Conservation (phyloP, 2,797 vertebrate species). For the Phataginus tetradactyla region DNA sequence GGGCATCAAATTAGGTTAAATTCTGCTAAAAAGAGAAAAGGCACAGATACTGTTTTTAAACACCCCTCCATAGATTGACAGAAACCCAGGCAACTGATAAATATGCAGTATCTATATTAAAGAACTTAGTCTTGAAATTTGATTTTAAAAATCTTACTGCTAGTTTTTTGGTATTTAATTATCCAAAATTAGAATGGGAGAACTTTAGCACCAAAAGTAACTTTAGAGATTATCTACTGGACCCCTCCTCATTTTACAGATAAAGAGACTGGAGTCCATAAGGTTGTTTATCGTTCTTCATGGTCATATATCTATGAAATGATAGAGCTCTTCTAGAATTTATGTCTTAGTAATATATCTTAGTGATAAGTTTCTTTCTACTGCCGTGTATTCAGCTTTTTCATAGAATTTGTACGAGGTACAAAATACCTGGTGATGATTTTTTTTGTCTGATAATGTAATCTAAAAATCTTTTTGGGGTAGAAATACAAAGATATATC, state of each 20-base stretch:
- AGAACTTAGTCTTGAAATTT: not conserved
- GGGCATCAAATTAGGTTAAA: not conserved
- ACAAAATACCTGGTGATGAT: not conserved
- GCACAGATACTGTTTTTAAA: not conserved
- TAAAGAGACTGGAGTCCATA: not conserved
- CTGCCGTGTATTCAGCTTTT: not conserved
- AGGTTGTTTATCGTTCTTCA: not conserved
- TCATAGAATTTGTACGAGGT: not conserved
- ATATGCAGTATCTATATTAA: not conserved
- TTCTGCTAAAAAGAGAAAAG: not conserved
- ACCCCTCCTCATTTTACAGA: not conserved
- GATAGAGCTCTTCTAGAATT: not conserved
- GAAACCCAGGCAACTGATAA: not conserved
- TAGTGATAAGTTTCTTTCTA: not conserved
- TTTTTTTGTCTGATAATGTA: not conserved
- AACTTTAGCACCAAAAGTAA: slow-evolving; percentile 11
- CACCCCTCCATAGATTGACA: not conserved
- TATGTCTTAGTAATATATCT: not conserved
- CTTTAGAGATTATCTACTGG: not conserved
- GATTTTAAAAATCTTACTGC: not conserved
- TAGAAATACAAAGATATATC: not conserved
- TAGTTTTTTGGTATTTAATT: not conserved
- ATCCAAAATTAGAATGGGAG: not conserved
- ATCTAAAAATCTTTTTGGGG: not conserved
- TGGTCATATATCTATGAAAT: not conserved